These are phyloP conservation scores for Pterobdella sp. DNA, from an alignment of 2,888 invertebrate genomes.

Conservation along the genomic window DNA sequence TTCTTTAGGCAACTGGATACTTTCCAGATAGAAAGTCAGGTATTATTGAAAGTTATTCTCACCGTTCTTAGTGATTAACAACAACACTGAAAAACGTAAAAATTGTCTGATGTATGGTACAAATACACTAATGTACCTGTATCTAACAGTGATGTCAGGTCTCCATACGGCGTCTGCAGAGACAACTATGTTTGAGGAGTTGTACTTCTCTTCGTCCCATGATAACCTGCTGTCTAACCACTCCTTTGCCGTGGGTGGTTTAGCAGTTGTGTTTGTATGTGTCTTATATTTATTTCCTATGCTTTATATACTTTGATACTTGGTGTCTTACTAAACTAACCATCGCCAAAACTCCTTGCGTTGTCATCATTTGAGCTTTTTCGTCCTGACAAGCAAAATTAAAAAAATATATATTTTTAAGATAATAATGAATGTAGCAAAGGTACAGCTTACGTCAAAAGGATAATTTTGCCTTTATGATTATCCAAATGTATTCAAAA, in stretches of 20 bases:
- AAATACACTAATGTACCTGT: slow-evolving; percentile 11
- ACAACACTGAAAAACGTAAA: no score
- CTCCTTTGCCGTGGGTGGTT: no score
- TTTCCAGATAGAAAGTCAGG: no score
- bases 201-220: slow-evolving; percentile 10
- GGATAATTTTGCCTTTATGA: background rate
- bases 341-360: background rate
- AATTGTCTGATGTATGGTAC: background rate
- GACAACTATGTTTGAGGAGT: background rate
- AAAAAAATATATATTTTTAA: no score
- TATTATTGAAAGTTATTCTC: no score
- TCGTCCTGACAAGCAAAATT: no score
- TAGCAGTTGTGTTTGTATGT: background rate
- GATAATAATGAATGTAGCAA: no score
- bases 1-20: background rate
- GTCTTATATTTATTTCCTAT: background rate
- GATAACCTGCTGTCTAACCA: slow-evolving; percentile 9
- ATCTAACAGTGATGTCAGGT: slow-evolving; percentile 13
- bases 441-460: background rate
- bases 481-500: background rate
- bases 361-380: background rate
- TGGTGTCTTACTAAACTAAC: no score
- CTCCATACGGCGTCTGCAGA: background rate
- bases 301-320: background rate
- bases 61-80: no score